Evolutionary conservation across 2,797 vertebrate species (phyloP).

Genomic region (Spinibarbus caldwelli): DNA sequence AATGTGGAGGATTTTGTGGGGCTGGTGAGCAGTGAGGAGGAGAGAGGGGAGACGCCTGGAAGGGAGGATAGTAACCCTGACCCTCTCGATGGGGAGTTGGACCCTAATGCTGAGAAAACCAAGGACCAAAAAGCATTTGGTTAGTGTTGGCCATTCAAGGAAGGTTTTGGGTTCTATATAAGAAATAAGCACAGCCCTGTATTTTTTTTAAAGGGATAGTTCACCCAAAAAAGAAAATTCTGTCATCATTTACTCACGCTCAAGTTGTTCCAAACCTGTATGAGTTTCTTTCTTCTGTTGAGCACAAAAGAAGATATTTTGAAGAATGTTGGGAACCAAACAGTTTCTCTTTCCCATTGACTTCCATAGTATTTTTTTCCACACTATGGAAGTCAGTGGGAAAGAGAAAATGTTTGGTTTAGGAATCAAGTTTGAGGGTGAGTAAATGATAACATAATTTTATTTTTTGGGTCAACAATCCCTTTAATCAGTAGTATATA

Average conservation of each 20-base stretch:
- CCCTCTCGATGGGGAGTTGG: conserved; percentile 86
- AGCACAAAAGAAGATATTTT: not conserved
- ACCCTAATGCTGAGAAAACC: conserved; percentile 78
- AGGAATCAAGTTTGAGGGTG: not conserved
- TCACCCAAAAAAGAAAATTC: too few relatives aligned
- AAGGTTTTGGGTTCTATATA: not conserved
- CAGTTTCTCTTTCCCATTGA: not conserved
- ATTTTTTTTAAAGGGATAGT: not conserved
- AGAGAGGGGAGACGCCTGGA: conserved; percentile 87
- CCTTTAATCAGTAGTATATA: too few relatives aligned
- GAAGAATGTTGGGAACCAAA: not conserved
- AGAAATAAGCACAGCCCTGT: not conserved
- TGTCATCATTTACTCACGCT: not conserved
- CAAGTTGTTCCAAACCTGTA: not conserved
- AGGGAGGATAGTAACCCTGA: conserved; percentile 86
- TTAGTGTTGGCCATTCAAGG: conserved; percentile 41
- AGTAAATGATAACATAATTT: not conserved
- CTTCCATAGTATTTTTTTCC: not conserved
- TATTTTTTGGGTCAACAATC: not conserved
- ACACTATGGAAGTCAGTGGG: not conserved
- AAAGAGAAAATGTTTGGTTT: not conserved
- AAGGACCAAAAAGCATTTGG: conserved; percentile 75
- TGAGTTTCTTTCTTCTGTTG: not conserved
- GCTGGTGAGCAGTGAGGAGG: conserved; percentile 73
- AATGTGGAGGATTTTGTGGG: conserved; percentile 67